Evolutionary conservation across 2,797 vertebrate species (phyloP), one percentile per base, ranked within the genome.

Genomic region (Echeneis naucrates): DNA sequence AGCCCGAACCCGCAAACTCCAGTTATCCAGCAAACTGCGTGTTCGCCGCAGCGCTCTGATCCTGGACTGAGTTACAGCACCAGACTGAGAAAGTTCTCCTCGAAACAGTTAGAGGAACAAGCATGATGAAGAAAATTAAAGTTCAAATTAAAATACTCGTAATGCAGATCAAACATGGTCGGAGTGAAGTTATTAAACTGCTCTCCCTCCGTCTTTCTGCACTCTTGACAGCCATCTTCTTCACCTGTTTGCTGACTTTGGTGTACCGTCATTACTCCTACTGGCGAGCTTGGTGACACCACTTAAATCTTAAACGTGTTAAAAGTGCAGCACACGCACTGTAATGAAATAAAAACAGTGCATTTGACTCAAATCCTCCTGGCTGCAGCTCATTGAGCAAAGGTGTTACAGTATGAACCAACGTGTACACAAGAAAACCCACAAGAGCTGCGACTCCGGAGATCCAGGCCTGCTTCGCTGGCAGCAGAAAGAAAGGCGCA

Each of bases 1-100:
- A 54, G 52, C 32, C n/a, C n/a, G 37, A 55, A 56, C 54, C 12
- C 23, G 40, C 13, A 40, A 24, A 57, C 55, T 57, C 24, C 7
- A 19, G 24, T 38, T 24, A 57, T 11, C 19, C 30, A 54, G 52
- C n/a, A 6, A 2, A 23, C 45, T 16, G 37, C 23, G 11, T 26
- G 37, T 24, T 40, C 27, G 26, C 5, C 27, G 24, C 14, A 35
- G 44, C 5, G 24, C 3, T 45, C 4, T 19, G 38, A 59, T 52
- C 26, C 50, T 27, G 23, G 27, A 30, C 26, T 52, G 7, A 52
- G 14, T 17, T 2, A 2, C 50, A 51, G 26, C 8, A 17, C 24
- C 24, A 27, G 12, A 17, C 8, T 51, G 24, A 27, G 9, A 51
- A 51, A 51, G 48, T 16, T 3, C 30, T 30, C 6, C 2, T 44